These are phyloP conservation scores for Lepidocyrtoides sp. DNA, from an alignment of 2,888 invertebrate genomes.

Conservation along the genomic window DNA sequence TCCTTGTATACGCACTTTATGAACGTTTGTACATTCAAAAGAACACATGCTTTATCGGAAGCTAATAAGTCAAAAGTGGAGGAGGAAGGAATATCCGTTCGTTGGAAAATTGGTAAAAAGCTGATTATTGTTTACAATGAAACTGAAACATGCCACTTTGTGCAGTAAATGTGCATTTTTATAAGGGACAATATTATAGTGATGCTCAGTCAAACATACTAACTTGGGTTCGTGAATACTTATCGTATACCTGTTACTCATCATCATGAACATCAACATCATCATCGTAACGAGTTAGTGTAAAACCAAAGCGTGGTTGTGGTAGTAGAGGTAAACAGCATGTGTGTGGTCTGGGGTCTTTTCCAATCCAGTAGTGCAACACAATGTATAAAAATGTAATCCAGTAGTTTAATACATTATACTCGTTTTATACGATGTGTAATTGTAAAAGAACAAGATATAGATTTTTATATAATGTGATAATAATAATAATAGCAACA, in stretches of 20 bases:
- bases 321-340: slow-evolving; percentile 14
- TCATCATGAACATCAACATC: slow-evolving; percentile 12
- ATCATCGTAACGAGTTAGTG: neutral
- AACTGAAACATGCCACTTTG: neutral
- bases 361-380: slow-evolving; percentile 77
- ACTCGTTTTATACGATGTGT: neutral
- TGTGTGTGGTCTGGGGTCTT: slow-evolving; percentile 69
- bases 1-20: neutral
- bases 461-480: slow-evolving; percentile 23
- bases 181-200: no score
- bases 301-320: slow-evolving; percentile 2
- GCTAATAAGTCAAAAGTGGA: slow-evolving; percentile 16
- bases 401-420: slow-evolving; percentile 36
- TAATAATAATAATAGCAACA: slow-evolving; percentile 25
- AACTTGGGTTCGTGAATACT: neutral
- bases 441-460: slow-evolving; percentile 3
- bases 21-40: neutral
- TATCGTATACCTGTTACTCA: slow-evolving; percentile 51
- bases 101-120: neutral
- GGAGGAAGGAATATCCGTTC: slow-evolving; percentile 15
- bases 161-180: no score
- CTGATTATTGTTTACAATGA: neutral
- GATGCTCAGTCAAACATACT: neutral
- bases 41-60: neutral
- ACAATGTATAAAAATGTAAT: slow-evolving; percentile 60